Percentiles rank a stretch among this genome's conserved stretches.
These are phyloP conservation scores for Zosterops hypoxanthus DNA, from an alignment of 2,113 vertebrate genomes.

Conservation along the genomic window DNA sequence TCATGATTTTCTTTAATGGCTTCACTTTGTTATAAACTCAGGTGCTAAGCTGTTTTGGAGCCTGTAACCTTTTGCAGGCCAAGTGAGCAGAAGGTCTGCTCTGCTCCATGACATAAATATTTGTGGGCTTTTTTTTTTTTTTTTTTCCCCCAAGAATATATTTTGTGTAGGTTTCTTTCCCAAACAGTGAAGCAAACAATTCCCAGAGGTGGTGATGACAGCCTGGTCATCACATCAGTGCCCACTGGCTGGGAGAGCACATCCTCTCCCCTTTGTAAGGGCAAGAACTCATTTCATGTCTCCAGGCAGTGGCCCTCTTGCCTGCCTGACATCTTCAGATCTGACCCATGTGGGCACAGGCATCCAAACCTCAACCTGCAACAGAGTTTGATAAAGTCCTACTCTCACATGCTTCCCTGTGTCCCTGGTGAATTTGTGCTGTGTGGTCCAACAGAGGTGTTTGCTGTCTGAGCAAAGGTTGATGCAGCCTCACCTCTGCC, in stretches of 20 bases:
- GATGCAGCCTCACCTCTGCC: not conserved
- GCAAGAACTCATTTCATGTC: not conserved
- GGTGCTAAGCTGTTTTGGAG: not conserved
- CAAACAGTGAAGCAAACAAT: not conserved
- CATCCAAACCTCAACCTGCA: not conserved
- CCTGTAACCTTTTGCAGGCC: not conserved
- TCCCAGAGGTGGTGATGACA: not conserved
- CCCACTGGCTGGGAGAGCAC: not conserved
- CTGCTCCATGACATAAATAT: not conserved
- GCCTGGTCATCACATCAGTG: not conserved
- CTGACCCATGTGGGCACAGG: accelerated
- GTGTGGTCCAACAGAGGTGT: accelerated
- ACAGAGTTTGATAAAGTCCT: accelerated
- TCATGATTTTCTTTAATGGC: not conserved
- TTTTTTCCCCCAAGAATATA: not conserved
- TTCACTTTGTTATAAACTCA: not conserved
- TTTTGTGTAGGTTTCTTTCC: not conserved
- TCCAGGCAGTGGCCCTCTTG: not conserved
- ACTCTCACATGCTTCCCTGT: not conserved
- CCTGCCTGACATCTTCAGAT: not conserved
- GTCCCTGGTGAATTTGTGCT: not conserved
- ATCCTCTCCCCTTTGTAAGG: not conserved
- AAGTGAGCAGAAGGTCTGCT: not conserved
- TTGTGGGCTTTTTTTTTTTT: not conserved
- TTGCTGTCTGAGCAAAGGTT: not conserved